Base-by-base conservation (phyloP, 2,888 invertebrate genomes). In the Drosophila borealis region DNA sequence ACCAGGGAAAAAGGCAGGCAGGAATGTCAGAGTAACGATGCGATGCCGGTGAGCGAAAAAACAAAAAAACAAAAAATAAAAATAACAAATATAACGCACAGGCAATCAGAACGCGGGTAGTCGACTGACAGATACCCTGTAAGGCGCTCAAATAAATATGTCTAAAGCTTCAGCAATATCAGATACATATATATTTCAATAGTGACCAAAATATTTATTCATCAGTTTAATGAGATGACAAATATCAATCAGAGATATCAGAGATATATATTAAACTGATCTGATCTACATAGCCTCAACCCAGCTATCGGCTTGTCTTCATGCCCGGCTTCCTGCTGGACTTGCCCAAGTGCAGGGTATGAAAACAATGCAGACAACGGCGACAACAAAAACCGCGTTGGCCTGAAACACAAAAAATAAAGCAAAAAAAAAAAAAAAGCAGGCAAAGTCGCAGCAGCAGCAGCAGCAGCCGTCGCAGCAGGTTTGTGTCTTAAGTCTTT, bases 401-500 rank as follows among this genome's bases (percentile, higher is more conserved):
- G 36, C 41, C 39, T 48, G n/a, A 34, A 67, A 39, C 46, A 50
- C 29, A 41, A 44, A 37, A 57, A 42, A 29, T 49, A 39, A 41
- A 34, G 29, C 4, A 50, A 46, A 57, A 41, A 61, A 39, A 42
- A 45, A 54, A 42, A 39, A 37, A 42, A 39, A 19, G 54, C 42
- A 51, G 57, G 39, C 62, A 57, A 51, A 59, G 19, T 57, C 45
- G 44, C 42, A 54, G 37, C 59, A 53, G 59, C 44, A 29, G 29
- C 29, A 29, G 29, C 29, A 55, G 45, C 60, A 55, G 45, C 60
- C 29, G 68, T 54, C 48, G 51, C 70, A 82, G 70, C 81, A 78
- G 80, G 90, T 88, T 88, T 89, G 86, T 85, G 77, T 73, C 89
- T 85, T 89, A 81, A 89, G 88, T 89, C 89, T 88, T 89, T 89